Conservation (phyloP, 2,888 invertebrate species). For the Griposia aprilina region DNA sequence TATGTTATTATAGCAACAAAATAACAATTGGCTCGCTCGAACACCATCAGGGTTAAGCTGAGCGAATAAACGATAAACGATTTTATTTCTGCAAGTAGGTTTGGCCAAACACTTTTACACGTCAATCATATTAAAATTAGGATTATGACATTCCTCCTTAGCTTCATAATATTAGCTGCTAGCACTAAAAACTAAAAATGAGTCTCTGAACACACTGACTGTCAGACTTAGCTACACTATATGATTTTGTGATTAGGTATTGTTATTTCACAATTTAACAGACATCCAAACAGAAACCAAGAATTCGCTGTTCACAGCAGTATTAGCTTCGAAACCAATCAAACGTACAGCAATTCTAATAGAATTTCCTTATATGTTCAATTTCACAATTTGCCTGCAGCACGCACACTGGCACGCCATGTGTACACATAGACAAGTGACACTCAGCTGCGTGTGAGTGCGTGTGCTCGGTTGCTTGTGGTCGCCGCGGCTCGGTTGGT, state of each 20-base stretch:
- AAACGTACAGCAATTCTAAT: constrained; percentile 34
- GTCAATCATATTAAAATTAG: too few relatives aligned
- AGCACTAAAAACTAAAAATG: not conserved
- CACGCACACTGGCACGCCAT: constrained; percentile 37
- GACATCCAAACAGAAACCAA: constrained; percentile 15
- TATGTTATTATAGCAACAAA: not conserved
- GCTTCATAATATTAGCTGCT: not conserved
- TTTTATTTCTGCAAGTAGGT: too few relatives aligned
- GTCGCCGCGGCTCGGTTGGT: constrained; percentile 83
- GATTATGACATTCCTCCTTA: not conserved
- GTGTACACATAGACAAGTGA: constrained; percentile 22
- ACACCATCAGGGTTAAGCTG: not conserved
- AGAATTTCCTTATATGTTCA: constrained; percentile 49
- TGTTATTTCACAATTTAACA: not conserved
- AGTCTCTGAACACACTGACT: not conserved
- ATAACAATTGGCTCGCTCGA: not conserved
- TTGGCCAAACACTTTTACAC: too few relatives aligned
- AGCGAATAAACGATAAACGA: not conserved
- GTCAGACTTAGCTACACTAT: not conserved
- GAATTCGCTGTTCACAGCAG: constrained; percentile 27
- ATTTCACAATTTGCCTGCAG: constrained; percentile 56
- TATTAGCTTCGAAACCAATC: constrained; percentile 34
- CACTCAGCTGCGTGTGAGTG: constrained; percentile 48
- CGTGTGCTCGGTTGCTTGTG: constrained; percentile 76
- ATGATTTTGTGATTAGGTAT: not conserved